phyloP scores from a whole-genome alignment of 2,113 vertebrate species.

The Rhynchomys soricoides region DNA sequence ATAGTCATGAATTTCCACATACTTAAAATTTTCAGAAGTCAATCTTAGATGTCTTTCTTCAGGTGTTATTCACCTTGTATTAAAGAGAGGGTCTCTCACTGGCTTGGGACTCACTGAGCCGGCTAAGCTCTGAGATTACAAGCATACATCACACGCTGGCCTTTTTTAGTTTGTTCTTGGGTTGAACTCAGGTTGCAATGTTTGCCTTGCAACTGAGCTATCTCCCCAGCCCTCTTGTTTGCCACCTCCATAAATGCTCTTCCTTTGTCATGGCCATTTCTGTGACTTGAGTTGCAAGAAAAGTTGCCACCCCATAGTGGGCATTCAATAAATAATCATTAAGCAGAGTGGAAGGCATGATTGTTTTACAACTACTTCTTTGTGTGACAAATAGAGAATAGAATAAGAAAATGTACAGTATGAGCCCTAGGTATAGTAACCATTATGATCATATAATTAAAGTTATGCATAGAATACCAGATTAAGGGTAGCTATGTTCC shows the following conservation, averaged over 20 bases:
- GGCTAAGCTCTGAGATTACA: background rate
- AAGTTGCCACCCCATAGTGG: background rate
- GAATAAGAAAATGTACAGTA: background rate
- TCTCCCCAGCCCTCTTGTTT: background rate
- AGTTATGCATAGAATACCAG: background rate
- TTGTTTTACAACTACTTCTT: background rate
- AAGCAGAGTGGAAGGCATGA: background rate
- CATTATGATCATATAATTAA: background rate
- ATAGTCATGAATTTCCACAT: background rate
- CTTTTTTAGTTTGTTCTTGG: background rate
- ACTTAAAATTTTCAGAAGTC: background rate
- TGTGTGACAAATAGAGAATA: background rate
- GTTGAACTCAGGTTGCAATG: background rate
- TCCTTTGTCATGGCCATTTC: background rate
- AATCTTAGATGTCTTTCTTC: background rate
- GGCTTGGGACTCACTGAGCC: background rate
- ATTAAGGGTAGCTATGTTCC: background rate
- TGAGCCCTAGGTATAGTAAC: background rate
- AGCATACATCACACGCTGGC: too few relatives aligned
- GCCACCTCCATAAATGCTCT: background rate
- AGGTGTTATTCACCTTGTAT: background rate
- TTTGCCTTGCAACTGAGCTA: background rate
- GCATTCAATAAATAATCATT: background rate
- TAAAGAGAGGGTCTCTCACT: background rate
- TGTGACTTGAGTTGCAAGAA: background rate